Conservation (phyloP, 2,888 invertebrate species). For the Sphaerophoria taeniata region DNA sequence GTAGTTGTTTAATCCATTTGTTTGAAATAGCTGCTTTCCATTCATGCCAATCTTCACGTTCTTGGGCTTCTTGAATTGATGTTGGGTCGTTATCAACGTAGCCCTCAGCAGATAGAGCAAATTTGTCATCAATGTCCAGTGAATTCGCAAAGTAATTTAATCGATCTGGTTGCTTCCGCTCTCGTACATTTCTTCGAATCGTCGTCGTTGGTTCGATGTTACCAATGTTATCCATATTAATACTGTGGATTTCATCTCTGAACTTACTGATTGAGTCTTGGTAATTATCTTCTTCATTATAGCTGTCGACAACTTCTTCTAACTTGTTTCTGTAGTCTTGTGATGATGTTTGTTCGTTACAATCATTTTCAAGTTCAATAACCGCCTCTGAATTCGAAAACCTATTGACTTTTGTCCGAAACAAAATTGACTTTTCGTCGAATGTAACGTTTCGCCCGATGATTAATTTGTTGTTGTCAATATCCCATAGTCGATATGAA, state of each 20-base stretch:
- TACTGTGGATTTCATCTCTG: not conserved
- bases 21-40: slow-evolving; percentile 47
- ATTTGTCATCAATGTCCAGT: not conserved
- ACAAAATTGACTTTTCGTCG: slow-evolving; percentile 23
- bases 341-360: not conserved
- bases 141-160: not conserved
- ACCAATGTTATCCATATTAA: slow-evolving; percentile 3
- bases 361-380: slow-evolving; percentile 1
- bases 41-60: slow-evolving; percentile 25
- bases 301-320: not conserved
- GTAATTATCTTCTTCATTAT: not conserved
- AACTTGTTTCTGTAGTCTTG: not conserved
- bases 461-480: slow-evolving; percentile 14
- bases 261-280: not conserved
- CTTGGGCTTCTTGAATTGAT: slow-evolving; percentile 40
- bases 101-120: slow-evolving; percentile 36
- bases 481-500: slow-evolving; percentile 17
- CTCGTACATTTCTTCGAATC: not conserved
- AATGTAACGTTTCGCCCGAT: slow-evolving; percentile 14
- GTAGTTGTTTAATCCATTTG: slow-evolving; percentile 43
- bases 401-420: not conserved
- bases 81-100: slow-evolving; percentile 40
- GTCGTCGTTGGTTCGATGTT: not conserved
- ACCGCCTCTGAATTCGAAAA: slow-evolving; percentile 9
- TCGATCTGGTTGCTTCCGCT: not conserved